Conservation (phyloP, 2,797 vertebrate genomes). For the Otolemur crassicaudatus region DNA sequence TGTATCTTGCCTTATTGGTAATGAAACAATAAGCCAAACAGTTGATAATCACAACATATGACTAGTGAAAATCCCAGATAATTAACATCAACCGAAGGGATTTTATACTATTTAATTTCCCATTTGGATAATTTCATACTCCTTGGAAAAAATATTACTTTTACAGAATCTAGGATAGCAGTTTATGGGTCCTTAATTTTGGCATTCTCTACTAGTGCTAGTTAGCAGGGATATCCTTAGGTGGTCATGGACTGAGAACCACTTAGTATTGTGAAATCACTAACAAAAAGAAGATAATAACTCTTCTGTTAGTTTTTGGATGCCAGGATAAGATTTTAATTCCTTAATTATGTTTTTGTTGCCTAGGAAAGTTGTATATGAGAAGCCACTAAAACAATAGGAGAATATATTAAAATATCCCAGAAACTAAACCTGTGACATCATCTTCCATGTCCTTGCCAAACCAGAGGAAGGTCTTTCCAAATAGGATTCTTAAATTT, state of each 20-base stretch:
- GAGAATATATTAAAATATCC: constrained; percentile 44
- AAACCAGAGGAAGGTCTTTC: background rate
- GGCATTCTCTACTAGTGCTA: background rate
- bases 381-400: constrained; percentile 38
- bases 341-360: constrained; percentile 5
- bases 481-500: constrained; percentile 30
- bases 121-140: constrained; percentile 5
- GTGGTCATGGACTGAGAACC: background rate
- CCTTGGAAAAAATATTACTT: constrained; percentile 38
- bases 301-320: background rate
- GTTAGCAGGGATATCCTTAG: background rate
- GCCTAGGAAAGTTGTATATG: background rate
- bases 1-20: background rate
- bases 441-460: background rate
- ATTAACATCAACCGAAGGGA: background rate
- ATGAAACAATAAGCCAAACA: background rate
- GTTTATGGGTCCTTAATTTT: constrained; percentile 37
- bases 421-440: constrained; percentile 6
- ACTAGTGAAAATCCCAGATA: constrained; percentile 41
- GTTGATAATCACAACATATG: constrained; percentile 3
- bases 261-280: background rate
- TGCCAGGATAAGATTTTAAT: constrained; percentile 5
- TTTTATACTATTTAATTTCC: constrained; percentile 38
- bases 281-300: background rate
- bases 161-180: background rate